Evolutionary conservation across 2,888 invertebrate species (phyloP), one percentile per base, ranked within the genome.

Genomic region (Pterobdella sp.): DNA sequence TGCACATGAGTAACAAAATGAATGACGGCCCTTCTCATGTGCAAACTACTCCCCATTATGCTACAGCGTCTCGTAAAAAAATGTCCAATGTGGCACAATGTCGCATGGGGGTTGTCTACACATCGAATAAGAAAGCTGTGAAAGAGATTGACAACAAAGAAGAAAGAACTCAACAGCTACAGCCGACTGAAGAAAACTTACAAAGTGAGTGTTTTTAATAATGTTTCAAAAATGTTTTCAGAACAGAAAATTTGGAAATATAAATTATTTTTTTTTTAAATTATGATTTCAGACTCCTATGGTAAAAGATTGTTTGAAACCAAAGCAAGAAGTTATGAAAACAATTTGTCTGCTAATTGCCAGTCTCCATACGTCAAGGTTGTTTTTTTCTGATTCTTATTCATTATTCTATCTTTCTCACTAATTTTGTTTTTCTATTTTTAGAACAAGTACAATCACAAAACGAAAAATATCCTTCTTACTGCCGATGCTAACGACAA

Each of bases 401-500:
- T n/a, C n/a, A n/a, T n/a, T n/a, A n/a, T n/a, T n/a, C n/a, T n/a
- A n/a, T n/a, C n/a, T n/a, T n/a, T n/a, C n/a, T n/a, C n/a, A n/a
- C n/a, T n/a, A n/a, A n/a, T n/a, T n/a, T n/a, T n/a, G n/a, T n/a
- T n/a, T n/a, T n/a, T n/a, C n/a, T n/a, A 56, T 18, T 56, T 56
- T 3, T 26, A 56, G 22, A 75, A 70, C 60, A 75, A 80, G 75
- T 86, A 86, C 80, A 80, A 81, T 68, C 85, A 85, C 80, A 84
- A 85, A 56, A 85, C 86, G 49, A 88, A 88, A 79, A 80, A 86
- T 74, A 85, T 87, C 73, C 82, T 88, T 70, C 82, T 88, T 64
- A 87, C 87, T 2, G 80, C 87, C 74, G 86, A 87, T 76, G 86
- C 87, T 14, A 87, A 87, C 78, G 87, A 87, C 77, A 82, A 84